phyloP scores from a whole-genome alignment of 2,113 vertebrate species.

The Cyanocitta stelleri region DNA sequence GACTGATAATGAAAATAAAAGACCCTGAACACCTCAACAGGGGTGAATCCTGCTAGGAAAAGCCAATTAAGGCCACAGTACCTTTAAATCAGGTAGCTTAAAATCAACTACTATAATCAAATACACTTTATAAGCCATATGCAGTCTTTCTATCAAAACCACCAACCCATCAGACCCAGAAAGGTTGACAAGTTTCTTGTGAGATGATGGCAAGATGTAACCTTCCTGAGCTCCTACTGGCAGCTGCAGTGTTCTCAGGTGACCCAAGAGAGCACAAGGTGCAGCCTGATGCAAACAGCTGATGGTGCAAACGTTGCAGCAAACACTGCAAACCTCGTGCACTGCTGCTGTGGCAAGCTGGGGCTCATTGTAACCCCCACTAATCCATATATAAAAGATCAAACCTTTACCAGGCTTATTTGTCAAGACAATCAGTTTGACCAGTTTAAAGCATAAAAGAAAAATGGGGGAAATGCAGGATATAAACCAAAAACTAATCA shows the following conservation, averaged over 20 bases:
- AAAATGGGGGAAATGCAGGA: background rate
- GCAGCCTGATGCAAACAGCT: background rate
- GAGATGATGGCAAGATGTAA: background rate
- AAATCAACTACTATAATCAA: background rate
- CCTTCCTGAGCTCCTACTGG: background rate
- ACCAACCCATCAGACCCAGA: background rate
- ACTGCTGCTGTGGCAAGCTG: background rate
- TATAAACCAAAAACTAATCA: background rate
- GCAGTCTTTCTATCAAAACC: conserved; percentile 7
- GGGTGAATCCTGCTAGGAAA: background rate
- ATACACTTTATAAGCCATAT: background rate
- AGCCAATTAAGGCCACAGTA: background rate
- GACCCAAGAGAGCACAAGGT: background rate
- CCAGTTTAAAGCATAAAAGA: background rate
- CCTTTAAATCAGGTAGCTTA: conserved; percentile 25
- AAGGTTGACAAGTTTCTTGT: background rate
- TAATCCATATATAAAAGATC: background rate
- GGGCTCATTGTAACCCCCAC: background rate
- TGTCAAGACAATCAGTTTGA: background rate
- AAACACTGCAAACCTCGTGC: background rate
- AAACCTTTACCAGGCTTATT: background rate
- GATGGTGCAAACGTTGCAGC: background rate
- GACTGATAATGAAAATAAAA: background rate
- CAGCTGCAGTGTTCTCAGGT: background rate
- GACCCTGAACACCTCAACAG: background rate